These are phyloP conservation scores for Thripadectes ignobilis DNA, from an alignment of 2,797 vertebrate genomes.

Conservation along the genomic window DNA sequence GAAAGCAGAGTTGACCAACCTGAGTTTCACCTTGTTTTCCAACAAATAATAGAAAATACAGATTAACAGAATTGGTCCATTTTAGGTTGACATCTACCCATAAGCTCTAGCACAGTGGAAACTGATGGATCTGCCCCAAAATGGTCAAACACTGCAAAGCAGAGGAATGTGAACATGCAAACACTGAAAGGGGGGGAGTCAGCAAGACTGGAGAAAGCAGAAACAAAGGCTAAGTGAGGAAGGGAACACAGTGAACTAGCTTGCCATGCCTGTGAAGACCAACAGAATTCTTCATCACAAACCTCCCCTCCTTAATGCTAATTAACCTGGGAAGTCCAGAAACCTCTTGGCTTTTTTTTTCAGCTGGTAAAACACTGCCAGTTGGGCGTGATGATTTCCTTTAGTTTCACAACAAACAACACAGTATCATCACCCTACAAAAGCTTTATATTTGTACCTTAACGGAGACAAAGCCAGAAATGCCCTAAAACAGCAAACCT, in stretches of 20 bases:
- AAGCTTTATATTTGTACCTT: background rate
- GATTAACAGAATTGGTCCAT: background rate
- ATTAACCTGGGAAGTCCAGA: background rate
- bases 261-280: background rate
- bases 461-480: background rate
- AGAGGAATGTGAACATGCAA: background rate
- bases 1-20: background rate
- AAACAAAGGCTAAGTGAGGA: background rate
- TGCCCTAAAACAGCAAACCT: background rate
- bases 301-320: background rate
- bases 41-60: background rate
- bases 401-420: background rate
- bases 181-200: background rate
- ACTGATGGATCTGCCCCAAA: background rate
- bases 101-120: background rate
- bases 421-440: background rate
- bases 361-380: background rate
- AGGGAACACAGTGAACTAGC: background rate
- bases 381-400: fast-evolving
- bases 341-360: background rate
- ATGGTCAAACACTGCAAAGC: background rate
- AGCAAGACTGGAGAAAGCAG: background rate
- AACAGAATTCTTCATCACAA: background rate
- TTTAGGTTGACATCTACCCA: background rate
- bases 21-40: background rate